phyloP scores from a whole-genome alignment of 64 coral and sea anemone genomes.

The Orbicella faveolata region DNA sequence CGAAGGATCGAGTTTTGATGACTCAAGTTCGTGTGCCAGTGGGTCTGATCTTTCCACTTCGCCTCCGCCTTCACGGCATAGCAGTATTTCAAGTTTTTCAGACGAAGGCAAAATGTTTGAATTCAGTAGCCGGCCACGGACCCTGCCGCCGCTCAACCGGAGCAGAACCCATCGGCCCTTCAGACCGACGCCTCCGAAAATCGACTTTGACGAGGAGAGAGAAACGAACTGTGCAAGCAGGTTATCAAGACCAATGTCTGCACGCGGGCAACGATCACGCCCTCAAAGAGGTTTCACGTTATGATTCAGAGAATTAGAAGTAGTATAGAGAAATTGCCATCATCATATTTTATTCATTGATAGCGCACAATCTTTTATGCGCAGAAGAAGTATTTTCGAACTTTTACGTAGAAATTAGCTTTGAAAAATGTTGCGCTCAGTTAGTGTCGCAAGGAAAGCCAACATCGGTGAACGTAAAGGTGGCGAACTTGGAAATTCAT shows the following conservation, averaged over 20 bases:
- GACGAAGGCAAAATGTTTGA: constrained; percentile 30
- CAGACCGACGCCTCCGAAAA: constrained; percentile 43
- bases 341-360: not conserved
- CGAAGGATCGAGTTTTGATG: constrained; percentile 50
- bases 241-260: constrained; percentile 43
- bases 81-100: constrained; percentile 7
- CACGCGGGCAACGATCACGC: constrained; percentile 39
- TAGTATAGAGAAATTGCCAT: not conserved
- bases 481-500: no score
- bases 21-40: constrained; percentile 38
- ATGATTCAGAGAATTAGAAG: not conserved
- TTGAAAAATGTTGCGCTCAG: not conserved
- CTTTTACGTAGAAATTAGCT: not conserved
- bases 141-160: constrained; percentile 47
- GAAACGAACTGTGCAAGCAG: not conserved
- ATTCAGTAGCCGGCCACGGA: not conserved
- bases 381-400: not conserved
- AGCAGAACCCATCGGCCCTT: constrained; percentile 23
- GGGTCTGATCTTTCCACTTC: constrained; percentile 34
- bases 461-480: not conserved
- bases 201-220: constrained; percentile 21
- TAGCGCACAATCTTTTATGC: not conserved
- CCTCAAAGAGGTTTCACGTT: constrained; percentile 57
- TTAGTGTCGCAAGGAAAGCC: not conserved
- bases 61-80: constrained; percentile 45